Conservation (phyloP, 1,140 invertebrate genomes). For the Zaprionus kolodkinae region DNA sequence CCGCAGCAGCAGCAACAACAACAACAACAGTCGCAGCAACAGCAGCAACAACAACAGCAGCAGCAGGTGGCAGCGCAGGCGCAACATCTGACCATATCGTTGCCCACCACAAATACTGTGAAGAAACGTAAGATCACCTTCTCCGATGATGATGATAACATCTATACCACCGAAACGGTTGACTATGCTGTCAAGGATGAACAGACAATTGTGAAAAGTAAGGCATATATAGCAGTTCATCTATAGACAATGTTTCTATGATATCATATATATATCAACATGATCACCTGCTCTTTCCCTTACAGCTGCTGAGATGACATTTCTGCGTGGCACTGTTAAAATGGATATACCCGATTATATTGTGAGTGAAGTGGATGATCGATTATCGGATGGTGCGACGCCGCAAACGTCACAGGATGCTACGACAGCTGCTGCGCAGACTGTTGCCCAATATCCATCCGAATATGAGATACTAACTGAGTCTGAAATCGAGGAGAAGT, state of each 20-base stretch:
- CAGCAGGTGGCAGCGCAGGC: conserved; percentile 58
- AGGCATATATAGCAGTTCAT: not conserved
- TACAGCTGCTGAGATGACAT: conserved; percentile 80
- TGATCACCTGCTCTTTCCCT: conserved; percentile 1
- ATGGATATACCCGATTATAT: conserved; percentile 84
- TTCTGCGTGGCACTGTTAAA: conserved; percentile 76
- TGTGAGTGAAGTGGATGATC: conserved; percentile 79
- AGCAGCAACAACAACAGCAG: conserved; percentile 45
- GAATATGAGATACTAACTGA: conserved; percentile 84
- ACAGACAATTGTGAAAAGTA: conserved; percentile 80
- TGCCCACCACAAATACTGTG: conserved; percentile 55
- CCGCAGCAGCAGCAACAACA: conserved; percentile 56
- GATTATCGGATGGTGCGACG: conserved; percentile 70
- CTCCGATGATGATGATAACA: conserved; percentile 83
- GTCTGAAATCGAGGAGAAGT: conserved; percentile 83
- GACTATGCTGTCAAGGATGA: conserved; percentile 81
- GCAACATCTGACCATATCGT: conserved; percentile 66
- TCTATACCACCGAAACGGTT: conserved; percentile 82
- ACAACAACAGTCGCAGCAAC: conserved; percentile 42
- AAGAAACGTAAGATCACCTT: conserved; percentile 83
- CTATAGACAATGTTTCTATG: not conserved
- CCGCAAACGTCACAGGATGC: conserved; percentile 79
- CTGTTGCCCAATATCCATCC: conserved; percentile 78
- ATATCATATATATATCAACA: not conserved
- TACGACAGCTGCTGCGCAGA: conserved; percentile 65